phyloP scores from a whole-genome alignment of 2,797 vertebrate species.

The Glyptemys insculpta region DNA sequence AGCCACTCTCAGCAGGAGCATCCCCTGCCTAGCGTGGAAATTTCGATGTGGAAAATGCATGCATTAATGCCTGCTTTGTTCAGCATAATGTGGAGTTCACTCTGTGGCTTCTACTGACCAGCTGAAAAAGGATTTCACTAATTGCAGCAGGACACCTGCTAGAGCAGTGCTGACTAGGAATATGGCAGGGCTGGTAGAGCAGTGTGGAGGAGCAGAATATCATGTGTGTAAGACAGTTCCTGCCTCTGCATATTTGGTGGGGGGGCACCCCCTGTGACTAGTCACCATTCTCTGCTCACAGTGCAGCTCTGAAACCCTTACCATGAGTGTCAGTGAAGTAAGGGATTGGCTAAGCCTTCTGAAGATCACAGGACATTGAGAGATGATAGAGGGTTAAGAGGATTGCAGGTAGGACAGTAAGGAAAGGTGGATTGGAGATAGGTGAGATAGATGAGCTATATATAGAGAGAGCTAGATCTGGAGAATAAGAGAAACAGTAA shows the following conservation, averaged over 20 bases:
- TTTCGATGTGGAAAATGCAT: background rate
- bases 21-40: background rate
- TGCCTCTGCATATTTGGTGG: background rate
- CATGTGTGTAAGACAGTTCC: background rate
- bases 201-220: background rate
- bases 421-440: background rate
- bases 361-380: background rate
- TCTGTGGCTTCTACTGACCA: background rate
- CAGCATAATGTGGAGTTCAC: background rate
- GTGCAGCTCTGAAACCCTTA: background rate
- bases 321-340: background rate
- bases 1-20: background rate
- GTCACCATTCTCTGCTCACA: background rate
- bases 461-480: background rate
- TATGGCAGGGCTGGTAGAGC: background rate
- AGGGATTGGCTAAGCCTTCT: background rate
- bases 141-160: background rate
- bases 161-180: background rate
- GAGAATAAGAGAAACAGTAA: background rate
- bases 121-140: background rate
- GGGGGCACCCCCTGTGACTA: background rate
- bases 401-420: background rate
- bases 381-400: fast-evolving
- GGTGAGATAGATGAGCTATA: background rate
- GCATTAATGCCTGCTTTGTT: background rate